These are phyloP conservation scores for Liodrosophila aerea DNA, from an alignment of 2,888 invertebrate species.

Conservation along the genomic window DNA sequence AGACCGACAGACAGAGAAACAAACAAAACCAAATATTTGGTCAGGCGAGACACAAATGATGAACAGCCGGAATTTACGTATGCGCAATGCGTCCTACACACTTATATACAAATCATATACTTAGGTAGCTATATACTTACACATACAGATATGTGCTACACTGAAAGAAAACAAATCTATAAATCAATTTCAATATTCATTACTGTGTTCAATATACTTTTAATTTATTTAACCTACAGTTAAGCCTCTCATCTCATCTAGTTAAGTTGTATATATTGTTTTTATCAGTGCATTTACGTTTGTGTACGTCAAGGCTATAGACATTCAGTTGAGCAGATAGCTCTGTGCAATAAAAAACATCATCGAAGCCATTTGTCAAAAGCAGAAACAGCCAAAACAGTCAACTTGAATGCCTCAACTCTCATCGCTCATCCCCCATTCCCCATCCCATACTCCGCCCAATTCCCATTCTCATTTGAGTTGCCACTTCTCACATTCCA, in stretches of 20 bases:
- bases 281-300: neutral
- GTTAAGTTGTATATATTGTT: conserved; percentile 16
- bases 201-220: too few species aligned
- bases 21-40: conserved; percentile 49
- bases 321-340: conserved; percentile 54
- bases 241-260: too few species aligned
- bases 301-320: conserved; percentile 13
- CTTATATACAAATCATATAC: conserved; percentile 29
- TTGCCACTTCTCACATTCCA: neutral
- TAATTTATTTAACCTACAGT: too few species aligned
- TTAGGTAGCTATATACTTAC: conserved; percentile 7
- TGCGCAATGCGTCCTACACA: conserved; percentile 50
- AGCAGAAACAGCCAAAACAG: conserved; percentile 42
- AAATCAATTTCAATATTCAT: neutral
- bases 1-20: conserved; percentile 1
- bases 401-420: neutral
- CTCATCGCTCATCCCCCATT: neutral
- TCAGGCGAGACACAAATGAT: conserved; percentile 59
- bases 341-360: conserved; percentile 72
- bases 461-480: neutral
- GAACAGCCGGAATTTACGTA: conserved; percentile 63
- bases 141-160: conserved; percentile 10
- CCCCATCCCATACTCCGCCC: neutral
- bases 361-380: conserved; percentile 76
- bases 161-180: neutral